phyloP scores from a whole-genome alignment of 2,888 invertebrate genomes.

The Drosophila leonis region DNA sequence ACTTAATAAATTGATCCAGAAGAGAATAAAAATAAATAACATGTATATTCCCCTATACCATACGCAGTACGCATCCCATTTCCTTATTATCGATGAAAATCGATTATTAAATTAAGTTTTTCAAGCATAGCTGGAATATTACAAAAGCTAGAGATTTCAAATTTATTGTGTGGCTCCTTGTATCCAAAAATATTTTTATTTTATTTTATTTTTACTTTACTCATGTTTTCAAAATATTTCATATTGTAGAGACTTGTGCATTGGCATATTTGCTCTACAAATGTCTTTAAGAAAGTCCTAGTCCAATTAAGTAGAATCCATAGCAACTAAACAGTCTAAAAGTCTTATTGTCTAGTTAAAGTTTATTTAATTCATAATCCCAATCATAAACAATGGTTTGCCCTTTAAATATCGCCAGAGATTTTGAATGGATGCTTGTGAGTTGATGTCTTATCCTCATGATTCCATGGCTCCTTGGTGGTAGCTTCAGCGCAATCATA shows the following conservation, averaged over 20 bases:
- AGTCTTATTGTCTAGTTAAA: not conserved
- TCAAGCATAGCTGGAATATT: too few species aligned
- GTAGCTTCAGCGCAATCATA: not conserved
- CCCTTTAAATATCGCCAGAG: slow-evolving; percentile 29
- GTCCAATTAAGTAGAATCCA: not conserved
- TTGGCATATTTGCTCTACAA: too few species aligned
- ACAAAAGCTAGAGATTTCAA: too few species aligned
- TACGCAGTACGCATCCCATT: too few species aligned
- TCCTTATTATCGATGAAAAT: too few species aligned
- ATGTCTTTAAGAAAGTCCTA: too few species aligned
- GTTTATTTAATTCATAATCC: not conserved
- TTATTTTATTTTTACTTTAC: too few species aligned
- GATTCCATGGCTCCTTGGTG: slow-evolving; percentile 30
- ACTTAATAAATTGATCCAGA: not conserved
- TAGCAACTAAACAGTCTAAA: not conserved
- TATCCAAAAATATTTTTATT: too few species aligned
- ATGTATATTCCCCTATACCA: not conserved
- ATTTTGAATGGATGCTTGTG: slow-evolving; percentile 37
- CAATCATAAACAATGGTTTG: not conserved
- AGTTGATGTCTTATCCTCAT: not conserved
- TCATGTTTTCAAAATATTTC: too few species aligned
- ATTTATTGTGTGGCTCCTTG: too few species aligned
- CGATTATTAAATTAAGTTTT: too few species aligned
- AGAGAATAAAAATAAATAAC: not conserved
- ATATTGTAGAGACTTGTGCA: too few species aligned